phyloP scores from a whole-genome alignment of 2,113 vertebrate species.

The Ptychochromis oligacanthus region DNA sequence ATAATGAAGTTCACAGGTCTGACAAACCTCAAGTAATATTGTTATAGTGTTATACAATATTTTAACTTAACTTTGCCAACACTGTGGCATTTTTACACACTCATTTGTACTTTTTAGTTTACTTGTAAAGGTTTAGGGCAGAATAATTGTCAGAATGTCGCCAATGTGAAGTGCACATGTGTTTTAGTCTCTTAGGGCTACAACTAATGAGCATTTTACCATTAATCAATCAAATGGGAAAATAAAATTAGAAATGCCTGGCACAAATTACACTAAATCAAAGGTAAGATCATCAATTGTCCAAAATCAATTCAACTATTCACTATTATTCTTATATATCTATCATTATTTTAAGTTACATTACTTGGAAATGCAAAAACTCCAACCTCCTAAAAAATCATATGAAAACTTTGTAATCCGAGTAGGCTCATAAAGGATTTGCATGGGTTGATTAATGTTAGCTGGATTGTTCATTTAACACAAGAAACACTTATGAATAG shows the following conservation, averaged over 20 bases:
- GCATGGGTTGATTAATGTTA: too few relatives aligned
- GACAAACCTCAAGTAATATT: neutral
- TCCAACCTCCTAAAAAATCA: neutral
- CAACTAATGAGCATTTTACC: neutral
- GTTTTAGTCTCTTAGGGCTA: neutral
- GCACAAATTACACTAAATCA: neutral
- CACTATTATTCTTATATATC: neutral
- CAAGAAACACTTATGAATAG: too few relatives aligned
- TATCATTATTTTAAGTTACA: accelerated
- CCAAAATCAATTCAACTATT: neutral
- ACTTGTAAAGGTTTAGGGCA: neutral
- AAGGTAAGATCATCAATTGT: neutral
- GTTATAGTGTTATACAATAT: too few relatives aligned
- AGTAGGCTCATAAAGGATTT: too few relatives aligned
- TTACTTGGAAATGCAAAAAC: neutral
- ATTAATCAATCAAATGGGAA: neutral
- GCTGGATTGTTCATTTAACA: too few relatives aligned
- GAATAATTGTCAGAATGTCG: neutral
- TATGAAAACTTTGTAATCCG: neutral
- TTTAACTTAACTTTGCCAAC: neutral
- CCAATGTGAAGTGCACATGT: neutral
- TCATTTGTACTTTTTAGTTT: neutral
- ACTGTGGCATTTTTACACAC: neutral
- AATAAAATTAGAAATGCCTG: neutral
- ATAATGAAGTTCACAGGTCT: neutral